Evolutionary conservation across 2,888 invertebrate species (phyloP).

Genomic region (Branchellion lobata): DNA sequence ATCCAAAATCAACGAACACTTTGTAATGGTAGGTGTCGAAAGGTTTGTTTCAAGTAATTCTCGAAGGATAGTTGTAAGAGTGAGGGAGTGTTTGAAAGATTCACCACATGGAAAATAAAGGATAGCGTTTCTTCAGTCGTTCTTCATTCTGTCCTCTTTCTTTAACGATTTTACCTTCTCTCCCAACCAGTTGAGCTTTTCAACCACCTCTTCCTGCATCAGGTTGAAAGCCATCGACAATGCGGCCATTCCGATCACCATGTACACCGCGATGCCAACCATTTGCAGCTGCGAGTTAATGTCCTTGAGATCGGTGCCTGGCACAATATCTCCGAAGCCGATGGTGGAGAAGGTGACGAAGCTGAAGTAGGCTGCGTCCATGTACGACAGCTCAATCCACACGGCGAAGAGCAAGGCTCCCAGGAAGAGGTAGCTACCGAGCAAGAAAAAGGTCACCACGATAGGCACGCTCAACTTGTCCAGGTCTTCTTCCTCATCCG

Average conservation of each 20-base stretch:
- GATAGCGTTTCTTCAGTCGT: slow-evolving; percentile 43
- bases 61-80: no score
- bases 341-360: slow-evolving; percentile 62
- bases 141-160: slow-evolving; percentile 54
- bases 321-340: slow-evolving; percentile 60
- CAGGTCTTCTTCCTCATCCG: slow-evolving; percentile 59
- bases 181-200: slow-evolving; percentile 53
- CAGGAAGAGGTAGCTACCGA: slow-evolving; percentile 60
- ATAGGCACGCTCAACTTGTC: slow-evolving; percentile 60
- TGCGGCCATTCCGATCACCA: slow-evolving; percentile 62
- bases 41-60: no score
- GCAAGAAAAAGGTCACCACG: slow-evolving; percentile 60
- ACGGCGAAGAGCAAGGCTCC: slow-evolving; percentile 60
- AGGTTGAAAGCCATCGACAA: slow-evolving; percentile 62
- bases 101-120: neutral
- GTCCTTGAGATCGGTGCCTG: slow-evolving; percentile 46
- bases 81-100: no score
- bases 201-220: slow-evolving; percentile 61
- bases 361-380: slow-evolving; percentile 61
- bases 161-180: slow-evolving; percentile 59
- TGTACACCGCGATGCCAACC: slow-evolving; percentile 59
- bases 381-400: slow-evolving; percentile 59
- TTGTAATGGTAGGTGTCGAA: no score
- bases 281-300: slow-evolving; percentile 54
- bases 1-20: no score